These are phyloP conservation scores for Octodon degus DNA, from an alignment of 2,113 vertebrate genomes.

Conservation along the genomic window DNA sequence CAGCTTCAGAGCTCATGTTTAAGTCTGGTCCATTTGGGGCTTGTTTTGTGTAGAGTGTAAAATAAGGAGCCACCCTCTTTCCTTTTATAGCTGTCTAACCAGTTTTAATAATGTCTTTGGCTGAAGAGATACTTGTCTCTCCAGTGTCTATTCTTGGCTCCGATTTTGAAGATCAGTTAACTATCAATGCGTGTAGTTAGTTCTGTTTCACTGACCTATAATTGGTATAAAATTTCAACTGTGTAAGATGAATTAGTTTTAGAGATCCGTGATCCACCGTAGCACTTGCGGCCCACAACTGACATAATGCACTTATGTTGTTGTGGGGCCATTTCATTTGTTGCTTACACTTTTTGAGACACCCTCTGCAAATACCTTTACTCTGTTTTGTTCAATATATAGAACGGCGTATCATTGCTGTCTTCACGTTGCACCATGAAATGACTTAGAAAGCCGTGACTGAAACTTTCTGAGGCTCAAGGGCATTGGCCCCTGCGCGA, in stretches of 20 bases:
- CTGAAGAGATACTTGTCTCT: not conserved
- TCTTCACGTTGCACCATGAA: not conserved
- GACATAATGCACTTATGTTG: not conserved
- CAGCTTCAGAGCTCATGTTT: not conserved
- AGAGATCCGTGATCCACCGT: not conserved
- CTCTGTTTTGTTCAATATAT: not conserved
- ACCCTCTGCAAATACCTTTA: not conserved
- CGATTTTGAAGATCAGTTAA: not conserved
- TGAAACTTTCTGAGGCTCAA: not conserved
- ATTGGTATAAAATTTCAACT: not conserved
- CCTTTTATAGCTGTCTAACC: not conserved
- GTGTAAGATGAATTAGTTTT: not conserved
- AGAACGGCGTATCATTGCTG: not conserved
- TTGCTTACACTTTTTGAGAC: not conserved
- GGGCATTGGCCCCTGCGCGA: not conserved
- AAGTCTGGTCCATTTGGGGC: not conserved
- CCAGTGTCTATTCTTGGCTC: not conserved
- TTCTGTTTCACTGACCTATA: not conserved
- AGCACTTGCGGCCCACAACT: not conserved
- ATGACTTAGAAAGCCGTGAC: not conserved
- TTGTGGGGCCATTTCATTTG: not conserved
- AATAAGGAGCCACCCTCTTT: not conserved
- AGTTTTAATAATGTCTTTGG: not conserved
- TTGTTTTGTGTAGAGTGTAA: not conserved
- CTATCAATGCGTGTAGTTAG: not conserved